A percentile compares a stretch with the other conserved stretches of the same genome.
Evolutionary conservation across 37 sponge, comb jelly and placozoan species (phyloP).

Genomic region (Petrosia ficiformis): DNA sequence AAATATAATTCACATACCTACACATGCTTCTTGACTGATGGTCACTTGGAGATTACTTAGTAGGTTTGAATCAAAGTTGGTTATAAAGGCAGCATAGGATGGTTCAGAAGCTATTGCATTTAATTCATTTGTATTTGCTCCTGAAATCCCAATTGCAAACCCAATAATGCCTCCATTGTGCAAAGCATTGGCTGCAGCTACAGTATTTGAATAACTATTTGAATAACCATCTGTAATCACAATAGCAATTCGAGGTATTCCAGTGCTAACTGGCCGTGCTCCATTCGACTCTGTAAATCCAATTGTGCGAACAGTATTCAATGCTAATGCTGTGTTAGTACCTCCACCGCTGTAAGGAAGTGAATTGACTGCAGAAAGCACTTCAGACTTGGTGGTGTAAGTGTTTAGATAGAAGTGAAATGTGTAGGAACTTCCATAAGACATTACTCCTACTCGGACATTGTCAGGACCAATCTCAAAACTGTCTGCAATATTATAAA

Average conservation of each 20-base stretch:
- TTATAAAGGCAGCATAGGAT: slow-evolving; percentile 7
- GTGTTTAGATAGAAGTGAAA: slow-evolving; percentile 10
- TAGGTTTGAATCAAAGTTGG: slow-evolving; percentile 13
- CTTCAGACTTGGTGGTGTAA: slow-evolving; percentile 3
- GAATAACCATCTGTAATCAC: slow-evolving; percentile 62
- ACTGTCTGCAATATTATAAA: background rate
- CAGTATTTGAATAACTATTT: slow-evolving; percentile 12
- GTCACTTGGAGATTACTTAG: slow-evolving; percentile 20
- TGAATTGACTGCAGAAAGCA: slow-evolving; percentile 4
- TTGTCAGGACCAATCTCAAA: slow-evolving; percentile 10
- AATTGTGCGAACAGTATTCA: background rate
- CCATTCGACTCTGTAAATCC: slow-evolving; percentile 29
- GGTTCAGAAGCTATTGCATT: slow-evolving; percentile 32
- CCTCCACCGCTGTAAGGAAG: slow-evolving; percentile 13
- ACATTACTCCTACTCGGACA: slow-evolving; percentile 8
- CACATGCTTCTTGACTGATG: slow-evolving; percentile 43
- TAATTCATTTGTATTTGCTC: slow-evolving; percentile 20
- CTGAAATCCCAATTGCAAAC: slow-evolving; percentile 40
- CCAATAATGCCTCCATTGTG: slow-evolving; percentile 10
- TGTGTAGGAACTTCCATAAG: background rate
- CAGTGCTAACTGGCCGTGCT: slow-evolving; percentile 21
- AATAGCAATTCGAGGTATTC: slow-evolving; percentile 39
- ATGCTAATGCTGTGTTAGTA: slow-evolving; percentile 58
- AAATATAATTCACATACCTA: slow-evolving; percentile 15
- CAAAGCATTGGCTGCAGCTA: slow-evolving; percentile 26